Evolutionary conservation across 1,140 invertebrate species (phyloP).

Genomic region (Euglossa dilemma): DNA sequence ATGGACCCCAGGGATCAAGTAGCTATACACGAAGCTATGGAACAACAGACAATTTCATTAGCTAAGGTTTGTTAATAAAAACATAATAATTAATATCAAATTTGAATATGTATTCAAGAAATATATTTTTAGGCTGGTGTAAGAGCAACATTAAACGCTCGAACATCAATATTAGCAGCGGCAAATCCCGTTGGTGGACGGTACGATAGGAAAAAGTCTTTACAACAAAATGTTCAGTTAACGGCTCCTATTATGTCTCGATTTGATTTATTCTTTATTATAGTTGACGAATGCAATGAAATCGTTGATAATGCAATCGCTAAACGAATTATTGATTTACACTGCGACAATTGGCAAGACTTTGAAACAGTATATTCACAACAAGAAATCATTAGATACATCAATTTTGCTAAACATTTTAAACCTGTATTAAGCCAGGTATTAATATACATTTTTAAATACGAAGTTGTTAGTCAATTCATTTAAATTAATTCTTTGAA

Average conservation of each 20-base stretch:
- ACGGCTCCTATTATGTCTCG: conserved; percentile 99
- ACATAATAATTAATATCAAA: conserved; percentile 2
- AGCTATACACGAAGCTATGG: conserved; percentile 99
- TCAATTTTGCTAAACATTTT: conserved; percentile 97
- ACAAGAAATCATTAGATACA: conserved; percentile 95
- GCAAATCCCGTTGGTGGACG: conserved; percentile 98
- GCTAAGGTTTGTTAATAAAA: conserved; percentile 88
- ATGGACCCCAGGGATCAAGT: conserved; percentile 99
- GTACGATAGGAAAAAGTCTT: conserved; percentile 96
- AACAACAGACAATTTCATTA: conserved; percentile 99
- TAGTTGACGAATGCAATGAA: conserved; percentile 98
- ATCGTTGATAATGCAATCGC: conserved; percentile 98
- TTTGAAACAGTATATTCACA: conserved; percentile 92
- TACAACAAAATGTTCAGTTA: conserved; percentile 97
- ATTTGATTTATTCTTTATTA: conserved; percentile 99
- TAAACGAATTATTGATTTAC: conserved; percentile 96
- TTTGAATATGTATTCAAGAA: background rate
- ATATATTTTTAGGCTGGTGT: conserved; percentile 91
- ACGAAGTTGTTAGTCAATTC: background rate
- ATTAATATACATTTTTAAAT: conserved; percentile 28
- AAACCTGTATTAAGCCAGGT: conserved; percentile 93
- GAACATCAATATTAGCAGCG: conserved; percentile 98
- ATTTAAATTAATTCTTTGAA: background rate
- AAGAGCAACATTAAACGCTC: conserved; percentile 97
- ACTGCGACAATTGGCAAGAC: conserved; percentile 89